Conservation (phyloP, 2,888 invertebrate genomes). For the Drosophila neutralis region DNA sequence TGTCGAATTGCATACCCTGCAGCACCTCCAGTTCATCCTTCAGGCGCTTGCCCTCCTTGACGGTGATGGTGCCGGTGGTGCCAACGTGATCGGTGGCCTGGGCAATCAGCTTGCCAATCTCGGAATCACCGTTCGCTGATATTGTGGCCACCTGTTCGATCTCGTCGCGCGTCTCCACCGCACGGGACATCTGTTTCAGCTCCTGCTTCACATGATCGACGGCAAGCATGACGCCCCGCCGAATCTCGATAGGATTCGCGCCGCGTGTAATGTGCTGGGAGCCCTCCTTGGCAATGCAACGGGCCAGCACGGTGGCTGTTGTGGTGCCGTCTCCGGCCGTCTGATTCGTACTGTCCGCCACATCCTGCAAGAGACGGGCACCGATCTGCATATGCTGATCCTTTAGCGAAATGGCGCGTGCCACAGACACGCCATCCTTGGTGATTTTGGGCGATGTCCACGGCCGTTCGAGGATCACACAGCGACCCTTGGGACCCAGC, state of each 20-base stretch:
- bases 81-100: constrained; percentile 99
- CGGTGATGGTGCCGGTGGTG: constrained; percentile 98
- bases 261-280: constrained; percentile 99
- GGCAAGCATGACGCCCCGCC: constrained; percentile 97
- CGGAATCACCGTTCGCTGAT: constrained; percentile 98
- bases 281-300: constrained; percentile 99
- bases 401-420: constrained; percentile 98
- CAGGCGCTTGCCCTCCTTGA: constrained; percentile 99
- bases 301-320: constrained; percentile 98
- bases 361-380: constrained; percentile 99
- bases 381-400: constrained; percentile 99
- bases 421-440: constrained; percentile 99
- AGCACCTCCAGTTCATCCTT: constrained; percentile 97
- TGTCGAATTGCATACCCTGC: constrained; percentile 99
- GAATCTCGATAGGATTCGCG: constrained; percentile 97
- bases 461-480: constrained; percentile 99
- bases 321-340: constrained; percentile 99
- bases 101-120: constrained; percentile 96
- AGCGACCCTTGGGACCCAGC: constrained; percentile 99
- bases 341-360: constrained; percentile 99
- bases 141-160: constrained; percentile 99
- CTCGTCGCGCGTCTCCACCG: constrained; percentile 98
- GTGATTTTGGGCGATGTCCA: constrained; percentile 99
- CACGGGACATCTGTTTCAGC: constrained; percentile 95
- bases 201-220: constrained; percentile 96